These are phyloP conservation scores for Tympanuchus pallidicinctus DNA, from an alignment of 2,113 vertebrate genomes.

Conservation along the genomic window DNA sequence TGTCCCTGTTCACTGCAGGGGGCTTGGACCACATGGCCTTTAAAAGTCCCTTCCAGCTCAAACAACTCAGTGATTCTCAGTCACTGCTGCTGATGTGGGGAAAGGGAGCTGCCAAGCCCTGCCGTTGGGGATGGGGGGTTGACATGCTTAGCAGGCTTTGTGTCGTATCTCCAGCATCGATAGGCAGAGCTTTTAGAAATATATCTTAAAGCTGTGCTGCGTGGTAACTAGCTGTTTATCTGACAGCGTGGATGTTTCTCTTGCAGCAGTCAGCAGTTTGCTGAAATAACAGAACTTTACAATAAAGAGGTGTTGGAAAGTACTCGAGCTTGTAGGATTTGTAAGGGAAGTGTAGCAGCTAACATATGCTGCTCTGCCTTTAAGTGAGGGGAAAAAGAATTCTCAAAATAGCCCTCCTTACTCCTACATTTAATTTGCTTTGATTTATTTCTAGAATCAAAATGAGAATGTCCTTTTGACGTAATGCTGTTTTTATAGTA, in stretches of 20 bases:
- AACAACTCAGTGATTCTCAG: no score
- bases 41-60: no score
- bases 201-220: background rate
- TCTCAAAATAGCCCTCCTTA: slow-evolving; percentile 58
- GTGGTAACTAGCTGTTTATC: background rate
- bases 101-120: background rate
- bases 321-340: slow-evolving; percentile 25
- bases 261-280: slow-evolving; percentile 37
- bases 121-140: background rate
- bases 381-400: slow-evolving; percentile 1
- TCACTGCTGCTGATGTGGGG: background rate
- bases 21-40: no score
- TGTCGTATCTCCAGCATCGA: background rate
- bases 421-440: slow-evolving; percentile 58
- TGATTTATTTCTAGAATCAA: slow-evolving; percentile 65
- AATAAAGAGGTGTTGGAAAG: slow-evolving; percentile 50
- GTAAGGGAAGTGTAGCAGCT: slow-evolving; percentile 13
- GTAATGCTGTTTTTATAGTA: slow-evolving; percentile 50
- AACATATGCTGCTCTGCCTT: slow-evolving; percentile 64
- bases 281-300: slow-evolving; percentile 56
- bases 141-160: background rate
- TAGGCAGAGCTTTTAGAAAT: background rate
- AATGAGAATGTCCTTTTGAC: slow-evolving; percentile 40
- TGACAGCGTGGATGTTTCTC: slow-evolving; percentile 21
- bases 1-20: no score